Evolutionary conservation across 1,140 invertebrate genomes (phyloP).

Genomic region (Steinernema feltiae): DNA sequence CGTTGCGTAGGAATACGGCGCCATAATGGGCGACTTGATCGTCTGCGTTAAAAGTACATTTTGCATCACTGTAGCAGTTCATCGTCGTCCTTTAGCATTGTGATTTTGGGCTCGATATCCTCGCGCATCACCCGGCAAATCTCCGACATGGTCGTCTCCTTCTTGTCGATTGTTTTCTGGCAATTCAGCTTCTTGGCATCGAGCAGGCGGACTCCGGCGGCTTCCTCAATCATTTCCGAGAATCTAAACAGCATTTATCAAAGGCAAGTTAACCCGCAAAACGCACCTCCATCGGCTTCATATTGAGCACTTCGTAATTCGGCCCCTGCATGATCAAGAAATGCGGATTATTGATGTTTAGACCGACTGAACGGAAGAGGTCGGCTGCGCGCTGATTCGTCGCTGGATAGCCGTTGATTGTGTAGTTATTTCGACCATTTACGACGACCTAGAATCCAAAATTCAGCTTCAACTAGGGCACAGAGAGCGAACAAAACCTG

Average conservation of each 20-base stretch:
- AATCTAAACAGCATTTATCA: conserved; percentile 64
- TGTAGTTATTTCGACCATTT: conserved; percentile 75
- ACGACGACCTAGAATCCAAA: conserved; percentile 62
- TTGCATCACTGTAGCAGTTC: no score
- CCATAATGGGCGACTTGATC: no score
- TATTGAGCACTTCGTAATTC: conserved; percentile 97
- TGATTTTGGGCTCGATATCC: conserved; percentile 5
- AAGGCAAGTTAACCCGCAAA: conserved; percentile 24
- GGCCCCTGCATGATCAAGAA: conserved; percentile 98
- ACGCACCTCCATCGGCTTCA: conserved; percentile 87
- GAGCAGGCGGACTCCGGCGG: conserved; percentile 94
- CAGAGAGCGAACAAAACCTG: conserved; percentile 65
- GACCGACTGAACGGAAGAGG: conserved; percentile 87
- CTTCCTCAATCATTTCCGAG: conserved; percentile 97
- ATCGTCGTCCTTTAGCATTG: conserved; percentile 14
- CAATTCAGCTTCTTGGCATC: conserved; percentile 84
- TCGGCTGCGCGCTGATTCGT: conserved; percentile 82
- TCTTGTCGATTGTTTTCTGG: conserved; percentile 82
- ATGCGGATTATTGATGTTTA: conserved; percentile 98
- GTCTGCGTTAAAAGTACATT: no score
- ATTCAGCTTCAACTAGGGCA: not conserved
- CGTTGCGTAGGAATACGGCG: no score
- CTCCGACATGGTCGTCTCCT: conserved; percentile 81
- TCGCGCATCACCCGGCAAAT: conserved; percentile 60
- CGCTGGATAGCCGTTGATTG: conserved; percentile 87